Conservation (phyloP, 2,797 vertebrate species). For the Dallia pectoralis region DNA sequence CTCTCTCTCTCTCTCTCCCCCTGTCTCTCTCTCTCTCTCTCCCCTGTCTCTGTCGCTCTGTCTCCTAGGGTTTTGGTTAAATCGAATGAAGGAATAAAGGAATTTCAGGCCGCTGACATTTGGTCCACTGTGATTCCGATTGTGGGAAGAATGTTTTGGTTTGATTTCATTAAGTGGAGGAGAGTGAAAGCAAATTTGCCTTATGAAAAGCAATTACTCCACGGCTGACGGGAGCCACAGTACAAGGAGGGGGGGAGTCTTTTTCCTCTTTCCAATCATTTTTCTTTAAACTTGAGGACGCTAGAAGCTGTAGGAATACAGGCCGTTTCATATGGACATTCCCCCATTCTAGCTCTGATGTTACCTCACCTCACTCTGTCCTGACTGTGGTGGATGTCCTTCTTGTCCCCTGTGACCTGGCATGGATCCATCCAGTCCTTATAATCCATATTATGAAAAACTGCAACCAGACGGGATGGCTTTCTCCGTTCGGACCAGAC, state of each 20-base stretch:
- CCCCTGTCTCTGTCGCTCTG: constrained; percentile 46
- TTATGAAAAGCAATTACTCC: constrained; percentile 98
- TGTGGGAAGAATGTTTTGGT: constrained; percentile 87
- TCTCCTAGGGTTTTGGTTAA: constrained; percentile 83
- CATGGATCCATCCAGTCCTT: background rate
- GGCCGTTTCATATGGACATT: background rate
- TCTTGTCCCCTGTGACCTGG: background rate
- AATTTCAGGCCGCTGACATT: constrained; percentile 82
- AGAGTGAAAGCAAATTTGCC: constrained; percentile 98
- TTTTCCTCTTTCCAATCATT: constrained; percentile 40
- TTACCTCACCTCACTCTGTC: background rate
- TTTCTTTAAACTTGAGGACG: background rate
- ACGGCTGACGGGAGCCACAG: constrained; percentile 86
- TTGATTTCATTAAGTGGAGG: constrained; percentile 94
- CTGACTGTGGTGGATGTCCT: background rate
- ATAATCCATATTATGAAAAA: background rate
- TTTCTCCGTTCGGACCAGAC: too few species aligned
- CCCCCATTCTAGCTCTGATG: background rate
- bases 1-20: constrained; percentile 41
- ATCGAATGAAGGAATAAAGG: constrained; percentile 81
- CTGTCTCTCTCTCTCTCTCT: constrained; percentile 66
- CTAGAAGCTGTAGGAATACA: too few species aligned
- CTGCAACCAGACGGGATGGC: too few species aligned
- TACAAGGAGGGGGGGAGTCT: constrained; percentile 53
- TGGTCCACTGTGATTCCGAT: constrained; percentile 81